phyloP scores from a whole-genome alignment of 1,140 invertebrate species.

The Kradibia gibbosae region DNA sequence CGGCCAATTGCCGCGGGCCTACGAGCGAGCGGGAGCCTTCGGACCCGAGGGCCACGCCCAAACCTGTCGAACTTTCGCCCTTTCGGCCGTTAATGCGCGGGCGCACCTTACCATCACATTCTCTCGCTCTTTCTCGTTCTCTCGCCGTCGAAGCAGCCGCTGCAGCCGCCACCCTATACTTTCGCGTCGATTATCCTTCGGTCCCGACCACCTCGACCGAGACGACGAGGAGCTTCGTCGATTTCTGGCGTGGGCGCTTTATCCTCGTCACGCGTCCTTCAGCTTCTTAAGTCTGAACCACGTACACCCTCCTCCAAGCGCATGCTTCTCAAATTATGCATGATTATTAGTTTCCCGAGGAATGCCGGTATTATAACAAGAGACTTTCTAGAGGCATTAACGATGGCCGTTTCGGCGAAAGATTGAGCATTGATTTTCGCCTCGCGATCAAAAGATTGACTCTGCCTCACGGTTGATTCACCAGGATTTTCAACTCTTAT shows the following conservation, averaged over 20 bases:
- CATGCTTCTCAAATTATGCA: not conserved
- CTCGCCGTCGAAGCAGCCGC: not conserved
- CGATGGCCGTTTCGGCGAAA: not conserved
- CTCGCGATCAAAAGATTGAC: not conserved
- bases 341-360: constrained; percentile 5
- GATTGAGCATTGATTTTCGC: too few species aligned
- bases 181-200: not conserved
- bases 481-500: not conserved
- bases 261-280: too few species aligned
- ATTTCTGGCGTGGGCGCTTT: too few species aligned
- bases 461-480: not conserved
- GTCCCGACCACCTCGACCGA: not conserved
- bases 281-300: too few species aligned
- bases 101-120: not conserved
- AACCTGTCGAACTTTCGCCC: not conserved
- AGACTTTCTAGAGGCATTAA: not conserved
- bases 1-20: constrained; percentile 17
- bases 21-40: not conserved
- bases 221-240: too few species aligned
- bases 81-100: constrained; percentile 20
- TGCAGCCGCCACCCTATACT: not conserved
- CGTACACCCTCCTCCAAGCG: too few species aligned
- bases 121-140: not conserved
- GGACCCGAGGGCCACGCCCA: constrained; percentile 14
- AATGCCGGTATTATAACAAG: not conserved